Evolutionary conservation across 2,113 vertebrate genomes (phyloP).

Genomic region (Apus apus): DNA sequence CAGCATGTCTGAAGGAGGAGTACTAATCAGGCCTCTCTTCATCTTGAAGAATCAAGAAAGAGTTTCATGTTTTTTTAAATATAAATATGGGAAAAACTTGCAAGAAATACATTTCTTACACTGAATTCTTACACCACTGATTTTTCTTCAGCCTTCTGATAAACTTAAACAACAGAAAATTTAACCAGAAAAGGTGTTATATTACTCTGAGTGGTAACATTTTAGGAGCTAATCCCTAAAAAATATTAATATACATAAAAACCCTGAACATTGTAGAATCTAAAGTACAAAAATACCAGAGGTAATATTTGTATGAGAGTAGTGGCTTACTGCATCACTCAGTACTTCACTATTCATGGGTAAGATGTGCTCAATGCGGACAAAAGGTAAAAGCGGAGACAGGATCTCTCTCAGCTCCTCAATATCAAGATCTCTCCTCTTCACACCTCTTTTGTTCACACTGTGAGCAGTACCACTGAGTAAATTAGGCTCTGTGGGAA

Average conservation of each 20-base stretch:
- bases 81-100: not conserved
- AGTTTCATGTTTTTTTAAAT: not conserved
- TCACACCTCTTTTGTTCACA: constrained; percentile 97
- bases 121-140: not conserved
- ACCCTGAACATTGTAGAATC: not conserved
- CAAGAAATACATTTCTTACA: not conserved
- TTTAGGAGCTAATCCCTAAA: not conserved
- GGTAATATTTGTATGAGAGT: not conserved
- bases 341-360: constrained; percentile 93
- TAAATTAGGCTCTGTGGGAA: constrained; percentile 92
- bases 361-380: constrained; percentile 94
- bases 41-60: constrained; percentile 80
- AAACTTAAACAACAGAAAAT: not conserved
- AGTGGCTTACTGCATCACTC: constrained; percentile 88
- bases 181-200: not conserved
- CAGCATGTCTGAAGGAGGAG: constrained; percentile 97
- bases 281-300: not conserved
- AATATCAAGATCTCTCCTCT: constrained; percentile 93
- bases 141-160: not conserved
- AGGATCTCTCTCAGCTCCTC: constrained; percentile 97
- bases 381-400: constrained; percentile 90
- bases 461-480: constrained; percentile 97
- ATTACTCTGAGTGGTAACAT: not conserved
- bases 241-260: not conserved
- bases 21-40: constrained; percentile 98